Percentiles rank a stretch among this genome's conserved stretches.
Conservation (phyloP, 2,888 invertebrate genomes). For the Pharmacophagus antenor region DNA sequence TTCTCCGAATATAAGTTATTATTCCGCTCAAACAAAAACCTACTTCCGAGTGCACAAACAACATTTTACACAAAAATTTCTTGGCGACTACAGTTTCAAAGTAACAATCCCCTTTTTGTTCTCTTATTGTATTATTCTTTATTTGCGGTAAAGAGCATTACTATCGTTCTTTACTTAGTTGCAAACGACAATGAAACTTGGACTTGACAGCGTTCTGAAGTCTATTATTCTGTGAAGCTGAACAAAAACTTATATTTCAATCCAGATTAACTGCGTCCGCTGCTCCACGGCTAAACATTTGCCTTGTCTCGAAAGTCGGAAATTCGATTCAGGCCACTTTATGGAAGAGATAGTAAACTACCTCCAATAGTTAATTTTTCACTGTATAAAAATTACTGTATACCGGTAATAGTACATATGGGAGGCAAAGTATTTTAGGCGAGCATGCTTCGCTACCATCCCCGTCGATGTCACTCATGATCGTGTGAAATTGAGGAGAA, state of each 20-base stretch:
- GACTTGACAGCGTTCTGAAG: background rate
- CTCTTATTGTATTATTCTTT: slow-evolving; percentile 7
- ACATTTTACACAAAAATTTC: slow-evolving; percentile 15
- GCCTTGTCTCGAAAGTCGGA: too few species aligned
- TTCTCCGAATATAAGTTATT: background rate
- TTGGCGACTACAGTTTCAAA: slow-evolving; percentile 14
- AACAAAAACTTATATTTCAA: background rate
- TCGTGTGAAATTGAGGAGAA: too few species aligned
- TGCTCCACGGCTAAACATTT: background rate
- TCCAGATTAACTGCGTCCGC: too few species aligned
- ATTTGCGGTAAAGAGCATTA: slow-evolving; percentile 1
- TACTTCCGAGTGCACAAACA: slow-evolving; percentile 4
- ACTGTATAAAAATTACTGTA: too few species aligned
- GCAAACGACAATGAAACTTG: background rate
- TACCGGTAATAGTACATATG: too few species aligned
- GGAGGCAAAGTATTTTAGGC: too few species aligned
- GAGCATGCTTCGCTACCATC: too few species aligned
- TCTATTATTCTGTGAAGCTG: background rate
- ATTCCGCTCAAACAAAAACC: background rate
- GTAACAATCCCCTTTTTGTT: slow-evolving; percentile 12
- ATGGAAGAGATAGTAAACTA: too few species aligned
- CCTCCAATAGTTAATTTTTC: too few species aligned
- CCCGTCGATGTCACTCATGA: too few species aligned
- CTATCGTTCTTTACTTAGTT: background rate
- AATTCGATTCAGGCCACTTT: too few species aligned